A percentile compares a stretch with the other conserved stretches of the same genome.
Evolutionary conservation across 2,888 invertebrate species (phyloP).

Genomic region (Pollenia labialis): DNA sequence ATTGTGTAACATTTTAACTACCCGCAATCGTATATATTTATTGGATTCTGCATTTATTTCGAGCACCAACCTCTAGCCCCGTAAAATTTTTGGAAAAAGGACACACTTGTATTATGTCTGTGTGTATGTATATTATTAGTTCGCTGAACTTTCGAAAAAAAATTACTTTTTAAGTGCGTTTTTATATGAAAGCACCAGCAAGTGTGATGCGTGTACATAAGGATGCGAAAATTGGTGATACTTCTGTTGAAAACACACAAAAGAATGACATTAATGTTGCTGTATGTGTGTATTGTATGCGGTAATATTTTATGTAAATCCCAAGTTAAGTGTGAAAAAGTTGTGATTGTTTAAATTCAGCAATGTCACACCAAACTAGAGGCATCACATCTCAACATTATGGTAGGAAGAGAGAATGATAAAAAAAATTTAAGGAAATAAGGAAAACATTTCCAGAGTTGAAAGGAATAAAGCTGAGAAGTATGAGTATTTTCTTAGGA

Average conservation of each 20-base stretch:
- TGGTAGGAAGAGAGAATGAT: conserved; percentile 19
- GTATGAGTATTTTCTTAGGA: conserved; percentile 56
- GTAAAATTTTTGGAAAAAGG: neutral
- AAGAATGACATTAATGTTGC: neutral
- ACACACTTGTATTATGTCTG: neutral
- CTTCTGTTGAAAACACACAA: conserved; percentile 14
- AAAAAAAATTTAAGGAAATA: conserved; percentile 34
- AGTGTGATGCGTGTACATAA: neutral
- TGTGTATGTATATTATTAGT: conserved; percentile 37
- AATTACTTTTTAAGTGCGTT: conserved; percentile 58
- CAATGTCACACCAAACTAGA: conserved; percentile 79
- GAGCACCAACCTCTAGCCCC: conserved; percentile 16
- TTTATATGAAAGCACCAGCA: conserved; percentile 46
- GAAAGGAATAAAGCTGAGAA: conserved; percentile 26
- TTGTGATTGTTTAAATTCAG: conserved; percentile 83
- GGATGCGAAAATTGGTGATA: conserved; percentile 18
- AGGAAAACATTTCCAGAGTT: neutral
- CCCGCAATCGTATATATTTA: conserved; percentile 32
- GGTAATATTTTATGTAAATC: conserved; percentile 83
- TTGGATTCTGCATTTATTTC: conserved; percentile 38
- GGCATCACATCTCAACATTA: conserved; percentile 44
- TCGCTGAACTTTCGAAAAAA: conserved; percentile 4
- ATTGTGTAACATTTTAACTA: conserved; percentile 68
- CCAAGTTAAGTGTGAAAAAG: conserved; percentile 83
- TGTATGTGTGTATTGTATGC: conserved; percentile 53